Evolutionary conservation across 92 coral and sea anemone genomes (phyloP).

Genomic region (Siderastrea radians): DNA sequence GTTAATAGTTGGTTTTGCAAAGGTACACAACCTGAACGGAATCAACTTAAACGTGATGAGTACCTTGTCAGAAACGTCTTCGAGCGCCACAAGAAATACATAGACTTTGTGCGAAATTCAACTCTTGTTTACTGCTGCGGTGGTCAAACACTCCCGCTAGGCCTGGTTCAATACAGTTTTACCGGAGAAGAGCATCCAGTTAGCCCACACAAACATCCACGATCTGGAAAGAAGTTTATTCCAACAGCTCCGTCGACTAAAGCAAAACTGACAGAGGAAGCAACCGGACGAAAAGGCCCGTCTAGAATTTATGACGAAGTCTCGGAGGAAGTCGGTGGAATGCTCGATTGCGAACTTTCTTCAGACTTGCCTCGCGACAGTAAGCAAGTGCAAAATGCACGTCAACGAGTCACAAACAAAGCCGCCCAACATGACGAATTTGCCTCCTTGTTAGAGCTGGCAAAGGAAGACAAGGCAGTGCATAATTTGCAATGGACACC

Average conservation of each 20-base stretch:
- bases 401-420: slow-evolving; percentile 28
- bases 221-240: slow-evolving; percentile 35
- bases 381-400: slow-evolving; percentile 50
- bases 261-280: slow-evolving; percentile 24
- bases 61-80: slow-evolving; percentile 37
- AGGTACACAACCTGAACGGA: slow-evolving; percentile 21
- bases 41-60: slow-evolving; percentile 7
- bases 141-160: slow-evolving; percentile 41
- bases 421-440: slow-evolving; percentile 18
- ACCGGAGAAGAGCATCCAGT: slow-evolving; percentile 55
- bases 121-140: slow-evolving; percentile 27
- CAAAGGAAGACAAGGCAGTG: slow-evolving; percentile 28
- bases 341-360: slow-evolving; percentile 28
- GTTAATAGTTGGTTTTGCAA: slow-evolving; percentile 18
- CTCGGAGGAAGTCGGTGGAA: slow-evolving; percentile 48
- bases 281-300: slow-evolving; percentile 43
- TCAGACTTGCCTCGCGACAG: slow-evolving; percentile 55
- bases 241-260: slow-evolving; percentile 48
- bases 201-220: slow-evolving; percentile 64
- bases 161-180: slow-evolving; percentile 42
- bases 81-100: slow-evolving; percentile 54
- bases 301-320: slow-evolving; percentile 58
- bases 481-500: slow-evolving; percentile 68
- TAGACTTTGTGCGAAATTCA: slow-evolving; percentile 37
- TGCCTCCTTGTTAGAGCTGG: slow-evolving; percentile 23